Base-by-base conservation (phyloP, 1,140 invertebrate genomes). In the Caenorhabditis brenneri region DNA sequence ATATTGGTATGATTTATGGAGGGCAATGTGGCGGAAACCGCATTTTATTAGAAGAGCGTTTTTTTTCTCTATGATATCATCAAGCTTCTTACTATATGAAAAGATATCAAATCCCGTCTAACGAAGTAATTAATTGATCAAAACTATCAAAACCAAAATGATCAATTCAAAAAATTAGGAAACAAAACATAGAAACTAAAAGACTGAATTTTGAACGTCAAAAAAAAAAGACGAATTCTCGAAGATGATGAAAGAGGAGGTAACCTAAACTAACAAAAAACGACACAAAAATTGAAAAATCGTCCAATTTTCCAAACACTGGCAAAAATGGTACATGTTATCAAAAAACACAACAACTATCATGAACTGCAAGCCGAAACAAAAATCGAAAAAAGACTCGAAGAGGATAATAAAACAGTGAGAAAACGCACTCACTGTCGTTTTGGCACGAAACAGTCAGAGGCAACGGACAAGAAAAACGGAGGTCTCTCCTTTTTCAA, bases 391-490 rank as follows among this genome's bases (percentile, higher is more conserved):
- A 55, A 6, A 55, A 65, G 33, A 65, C 58, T 6, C 9, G 4
- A 31, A 42, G 24, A 24, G 9, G 65, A 74, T 22, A 22, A 74
- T 42, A 42, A 74, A 74, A 74, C 65, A 74, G 65, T 74, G 65
- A 27, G 65, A 74, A 42, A 65, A 74, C 53, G 36, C 60, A n/a
- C 29, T n/a, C 29, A 12, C 10, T 58, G 22, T 65, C 12, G 48
- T 33, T 65, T 74, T 1, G 65, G 9, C 65, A 74, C 19, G 46
- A 42, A n/a, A n/a, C 65, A 74, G 36, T 74, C 22, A 65, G 36
- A 65, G 2, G 58, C 42, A 74, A 74, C 65, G 65, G 65, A 74
- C 65, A 74, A 74, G 58, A 65, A 74, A 74, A 74, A 74, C n/a
- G 65, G 7, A 74, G 65, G 36, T 74, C 36, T 74, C 36, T 65